phyloP scores from a whole-genome alignment of 2,113 vertebrate genomes.

The Camelus bactrianus region DNA sequence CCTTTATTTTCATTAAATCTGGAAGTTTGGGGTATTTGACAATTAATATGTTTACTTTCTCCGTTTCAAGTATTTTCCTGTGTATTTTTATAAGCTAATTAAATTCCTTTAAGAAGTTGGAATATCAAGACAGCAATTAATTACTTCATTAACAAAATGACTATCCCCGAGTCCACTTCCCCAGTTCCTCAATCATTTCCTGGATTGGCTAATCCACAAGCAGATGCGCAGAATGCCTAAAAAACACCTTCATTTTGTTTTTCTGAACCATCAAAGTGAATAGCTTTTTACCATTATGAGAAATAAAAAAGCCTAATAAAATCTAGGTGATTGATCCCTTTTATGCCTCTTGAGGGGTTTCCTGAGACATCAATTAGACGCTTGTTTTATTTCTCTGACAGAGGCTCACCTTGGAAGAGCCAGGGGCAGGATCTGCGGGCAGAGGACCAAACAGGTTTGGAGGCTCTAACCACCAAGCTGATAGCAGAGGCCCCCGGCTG shows the following conservation, averaged over 20 bases:
- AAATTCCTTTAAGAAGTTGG: slow-evolving; percentile 53
- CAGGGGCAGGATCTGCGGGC: no score
- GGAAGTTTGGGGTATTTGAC: not conserved
- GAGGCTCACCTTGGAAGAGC: not conserved
- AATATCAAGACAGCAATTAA: slow-evolving; percentile 14
- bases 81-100: slow-evolving; percentile 49
- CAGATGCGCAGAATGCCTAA: not conserved
- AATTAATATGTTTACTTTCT: slow-evolving; percentile 20
- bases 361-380: not conserved
- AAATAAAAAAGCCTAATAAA: not conserved
- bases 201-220: not conserved
- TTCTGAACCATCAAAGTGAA: not conserved
- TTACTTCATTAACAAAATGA: slow-evolving; percentile 54
- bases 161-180: not conserved
- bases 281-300: not conserved
- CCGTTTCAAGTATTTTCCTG: slow-evolving; percentile 32
- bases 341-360: not conserved
- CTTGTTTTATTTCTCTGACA: not conserved
- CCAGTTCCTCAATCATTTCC: not conserved
- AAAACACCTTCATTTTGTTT: slow-evolving; percentile 14
- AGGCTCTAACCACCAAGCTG: not conserved
- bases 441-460: not conserved
- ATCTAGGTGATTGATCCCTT: not conserved
- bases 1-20: slow-evolving; percentile 45
- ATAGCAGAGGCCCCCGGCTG: not conserved